Base-by-base conservation (phyloP, 2,797 vertebrate species). In the Hypotaenidia philippensis region DNA sequence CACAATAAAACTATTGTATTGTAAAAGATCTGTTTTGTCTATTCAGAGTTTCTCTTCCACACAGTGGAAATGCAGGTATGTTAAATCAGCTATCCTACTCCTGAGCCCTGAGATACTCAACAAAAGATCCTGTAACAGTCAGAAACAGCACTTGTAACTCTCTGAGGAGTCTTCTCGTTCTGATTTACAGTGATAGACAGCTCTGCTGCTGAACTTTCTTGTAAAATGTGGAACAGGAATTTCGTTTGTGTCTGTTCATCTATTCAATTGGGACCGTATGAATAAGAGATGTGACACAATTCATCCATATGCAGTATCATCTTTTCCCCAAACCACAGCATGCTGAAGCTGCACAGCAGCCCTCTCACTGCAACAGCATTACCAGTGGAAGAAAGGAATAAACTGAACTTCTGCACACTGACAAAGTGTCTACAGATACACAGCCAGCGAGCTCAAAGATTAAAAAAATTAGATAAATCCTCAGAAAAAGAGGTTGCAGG, bases 221-320 rank as follows among this genome's bases (percentile, higher is more conserved):
- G 74, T 89, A 94, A 70, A 90, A 92, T 36, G 71, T 47, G 47
- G 50, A 83, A 49, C 61, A 92, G 55, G 84, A 95, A 89, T 59
- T 83, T 76, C 26, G 6, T 65, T 83, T 90, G 64, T 80, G 65
- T 75, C 79, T 93, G 45, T 84, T 94, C 87, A 75, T 57, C 21
- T 85, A 87, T 47, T 89, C 88, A 77, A 69, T 13, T 63, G 80
- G 83, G 64, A 69, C 63, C 38, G 22, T 18, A 90, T 76, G 81
- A 95, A 82, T 94, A 92, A 89, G 94, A 94, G 87, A 92, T 77
- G 76, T 78, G 93, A 77, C 81, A 89, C 85, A 89, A 87, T 69
- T 91, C 87, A 74, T 95, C 85, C 83, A 76, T 50, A 80, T 49
- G 89, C 72, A 88, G 79, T 29, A 88, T 49, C 68, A 10, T 34